A percentile compares a stretch with the other conserved stretches of the same genome.
Evolutionary conservation across 2,888 invertebrate genomes (phyloP).

Genomic region (Eupithecia pulchellata): DNA sequence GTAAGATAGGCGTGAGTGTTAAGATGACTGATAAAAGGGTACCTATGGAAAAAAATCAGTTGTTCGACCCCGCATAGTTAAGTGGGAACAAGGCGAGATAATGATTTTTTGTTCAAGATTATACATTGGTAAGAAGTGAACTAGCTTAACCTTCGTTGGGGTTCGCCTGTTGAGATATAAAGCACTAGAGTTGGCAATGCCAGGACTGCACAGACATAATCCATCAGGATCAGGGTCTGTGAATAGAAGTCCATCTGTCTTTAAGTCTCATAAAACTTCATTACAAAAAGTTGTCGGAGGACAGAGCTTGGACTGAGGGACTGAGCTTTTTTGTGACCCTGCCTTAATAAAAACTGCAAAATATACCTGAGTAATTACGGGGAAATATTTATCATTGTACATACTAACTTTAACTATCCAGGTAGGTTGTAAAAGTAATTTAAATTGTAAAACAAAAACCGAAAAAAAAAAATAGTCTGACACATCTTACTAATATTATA

Average conservation of each 20-base stretch:
- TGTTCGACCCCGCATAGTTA: too few relatives aligned
- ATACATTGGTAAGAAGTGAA: not conserved
- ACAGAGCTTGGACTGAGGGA: too few relatives aligned
- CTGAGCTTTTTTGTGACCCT: not conserved
- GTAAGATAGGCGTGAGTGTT: too few relatives aligned
- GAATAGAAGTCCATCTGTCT: constrained; percentile 3
- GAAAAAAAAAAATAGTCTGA: not conserved
- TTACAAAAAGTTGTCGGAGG: constrained; percentile 2
- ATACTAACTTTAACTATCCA: not conserved
- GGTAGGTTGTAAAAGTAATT: not conserved
- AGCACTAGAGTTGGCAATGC: constrained; percentile 21
- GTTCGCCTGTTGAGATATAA: constrained; percentile 18
- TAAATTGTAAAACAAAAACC: too few relatives aligned
- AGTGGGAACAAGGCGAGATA: too few relatives aligned
- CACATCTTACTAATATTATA: too few relatives aligned
- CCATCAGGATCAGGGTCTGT: constrained; percentile 13
- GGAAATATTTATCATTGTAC: not conserved
- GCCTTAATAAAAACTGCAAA: not conserved
- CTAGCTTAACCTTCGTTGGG: constrained; percentile 1
- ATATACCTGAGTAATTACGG: not conserved
- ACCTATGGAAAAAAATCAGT: too few relatives aligned
- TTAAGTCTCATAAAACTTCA: constrained; percentile 10
- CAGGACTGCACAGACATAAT: constrained; percentile 15
- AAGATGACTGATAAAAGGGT: too few relatives aligned
- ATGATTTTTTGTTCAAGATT: not conserved